Base-by-base conservation (phyloP, 2,888 invertebrate species). In the Acanthosoma haemorrhoidale region DNA sequence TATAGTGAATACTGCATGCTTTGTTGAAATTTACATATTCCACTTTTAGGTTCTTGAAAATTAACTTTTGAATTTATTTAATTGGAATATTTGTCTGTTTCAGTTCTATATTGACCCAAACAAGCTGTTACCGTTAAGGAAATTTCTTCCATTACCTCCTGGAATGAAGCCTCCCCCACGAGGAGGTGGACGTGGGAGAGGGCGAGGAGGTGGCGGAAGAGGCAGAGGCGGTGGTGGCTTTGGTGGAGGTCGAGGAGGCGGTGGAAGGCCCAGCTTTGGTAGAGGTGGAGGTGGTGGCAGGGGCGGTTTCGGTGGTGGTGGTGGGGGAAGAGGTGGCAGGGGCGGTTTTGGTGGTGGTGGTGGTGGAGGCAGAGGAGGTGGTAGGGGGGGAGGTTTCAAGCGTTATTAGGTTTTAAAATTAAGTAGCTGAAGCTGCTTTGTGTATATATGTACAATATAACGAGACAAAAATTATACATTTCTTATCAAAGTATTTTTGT, bases 51-150 rank as follows among this genome's bases (percentile, higher is more conserved):
- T n/a, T n/a, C n/a, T n/a, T n/a, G 34, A 39, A 38, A 31, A 32
- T 21, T 63, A 58, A 58, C 29, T 70, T 6, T 34, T 59, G 18
- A 21, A 38, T 58, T 5, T 29, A 25, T 36, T 32, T 4, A 11
- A 39, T 13, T 69, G 21, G 2, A 57, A 15, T 41, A n/a, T 41
- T 39, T 63, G 8, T 74, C 71, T 73, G 75, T 72, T 70, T 69
- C 61, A 92, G 85, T 84, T 98, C 68, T 99, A 83, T 78, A 96
- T 99, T 77, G 97, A 99, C 80, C 97, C 98, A 0, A 88, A 88
- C 11, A 98, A 97, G 80, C 80, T 98, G 68, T 81, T 99, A 74
- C 97, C 98, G 0, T 81, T 98, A 72, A 87, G 89, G 77, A 85
- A 94, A 79, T 96, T 96, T 82, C 82, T 94, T 51, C 92, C 92